Percentiles rank a stretch among this genome's conserved stretches.
These are phyloP conservation scores for Drosophila pseudotalamancana DNA, from an alignment of 2,888 invertebrate species.

Conservation along the genomic window DNA sequence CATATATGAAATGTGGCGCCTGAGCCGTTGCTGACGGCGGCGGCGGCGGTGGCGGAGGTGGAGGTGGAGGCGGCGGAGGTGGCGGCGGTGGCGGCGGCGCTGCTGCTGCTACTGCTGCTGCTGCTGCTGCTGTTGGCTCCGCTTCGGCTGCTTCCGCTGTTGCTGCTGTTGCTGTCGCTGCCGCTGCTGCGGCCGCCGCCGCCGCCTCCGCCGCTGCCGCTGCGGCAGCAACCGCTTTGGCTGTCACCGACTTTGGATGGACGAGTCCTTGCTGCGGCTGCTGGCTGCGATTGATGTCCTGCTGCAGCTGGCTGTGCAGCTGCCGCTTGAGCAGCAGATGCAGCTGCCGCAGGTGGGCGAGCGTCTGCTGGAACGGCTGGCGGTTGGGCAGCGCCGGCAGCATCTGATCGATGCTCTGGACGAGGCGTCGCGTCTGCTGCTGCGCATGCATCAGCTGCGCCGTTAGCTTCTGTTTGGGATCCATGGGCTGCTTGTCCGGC, in stretches of 20 bases:
- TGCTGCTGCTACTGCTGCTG: neutral
- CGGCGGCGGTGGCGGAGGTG: neutral
- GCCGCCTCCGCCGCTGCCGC: neutral
- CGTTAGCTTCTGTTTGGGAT: slow-evolving; percentile 5
- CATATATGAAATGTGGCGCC: neutral
- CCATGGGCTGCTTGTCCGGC: neutral
- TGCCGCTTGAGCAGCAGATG: slow-evolving; percentile 30
- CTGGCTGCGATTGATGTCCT: neutral
- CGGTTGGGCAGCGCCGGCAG: slow-evolving; percentile 35
- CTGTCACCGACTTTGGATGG: no score
- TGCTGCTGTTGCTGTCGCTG: neutral
- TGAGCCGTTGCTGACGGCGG: neutral
- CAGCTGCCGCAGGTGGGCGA: slow-evolving; percentile 30
- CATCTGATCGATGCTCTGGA: slow-evolving; percentile 26
- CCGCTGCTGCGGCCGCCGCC: neutral
- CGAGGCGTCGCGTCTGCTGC: slow-evolving; percentile 22
- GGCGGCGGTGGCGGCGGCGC: neutral
- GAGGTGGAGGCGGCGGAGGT: neutral
- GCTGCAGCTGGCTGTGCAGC: slow-evolving; percentile 14
- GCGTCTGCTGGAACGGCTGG: slow-evolving; percentile 5
- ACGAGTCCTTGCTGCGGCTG: neutral
- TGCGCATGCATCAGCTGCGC: slow-evolving; percentile 23
- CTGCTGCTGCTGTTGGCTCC: neutral
- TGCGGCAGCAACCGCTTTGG: no score
- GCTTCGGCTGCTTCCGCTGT: neutral